Percentiles rank a stretch among this genome's conserved stretches.
Evolutionary conservation across 2,113 vertebrate species (phyloP).

Genomic region (Petrocephalus microphthalmus): DNA sequence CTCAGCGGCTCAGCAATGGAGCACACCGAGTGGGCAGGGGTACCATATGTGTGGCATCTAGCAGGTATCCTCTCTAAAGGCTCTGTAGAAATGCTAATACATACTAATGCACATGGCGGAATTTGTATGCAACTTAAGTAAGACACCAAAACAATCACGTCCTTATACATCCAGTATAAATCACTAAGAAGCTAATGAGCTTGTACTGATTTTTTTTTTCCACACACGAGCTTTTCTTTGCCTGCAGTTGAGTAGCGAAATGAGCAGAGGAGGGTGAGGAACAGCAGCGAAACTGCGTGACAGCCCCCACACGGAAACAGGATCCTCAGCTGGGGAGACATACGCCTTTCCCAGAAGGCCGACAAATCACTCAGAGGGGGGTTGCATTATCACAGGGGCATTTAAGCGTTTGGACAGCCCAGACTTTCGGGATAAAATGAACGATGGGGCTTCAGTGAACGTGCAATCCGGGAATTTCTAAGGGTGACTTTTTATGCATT

Average conservation of each 20-base stretch:
- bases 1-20: neutral
- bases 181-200: neutral
- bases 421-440: constrained; percentile 9
- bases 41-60: neutral
- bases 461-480: neutral
- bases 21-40: neutral
- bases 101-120: neutral
- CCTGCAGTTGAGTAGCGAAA: neutral
- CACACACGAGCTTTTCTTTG: neutral
- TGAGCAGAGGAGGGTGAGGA: neutral
- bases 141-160: neutral
- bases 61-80: neutral
- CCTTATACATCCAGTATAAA: neutral
- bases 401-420: neutral
- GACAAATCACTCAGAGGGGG: neutral
- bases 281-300: neutral
- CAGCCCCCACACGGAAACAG: neutral
- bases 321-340: neutral
- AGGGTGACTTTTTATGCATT: neutral
- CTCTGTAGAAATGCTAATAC: neutral
- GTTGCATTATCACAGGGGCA: neutral
- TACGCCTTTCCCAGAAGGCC: neutral
- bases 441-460: neutral
- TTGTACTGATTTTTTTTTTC: neutral
- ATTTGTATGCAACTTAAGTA: neutral